Evolutionary conservation across 2,113 vertebrate genomes (phyloP), one percentile per base, ranked within the genome.

Genomic region (Boleophthalmus pectinirostris): DNA sequence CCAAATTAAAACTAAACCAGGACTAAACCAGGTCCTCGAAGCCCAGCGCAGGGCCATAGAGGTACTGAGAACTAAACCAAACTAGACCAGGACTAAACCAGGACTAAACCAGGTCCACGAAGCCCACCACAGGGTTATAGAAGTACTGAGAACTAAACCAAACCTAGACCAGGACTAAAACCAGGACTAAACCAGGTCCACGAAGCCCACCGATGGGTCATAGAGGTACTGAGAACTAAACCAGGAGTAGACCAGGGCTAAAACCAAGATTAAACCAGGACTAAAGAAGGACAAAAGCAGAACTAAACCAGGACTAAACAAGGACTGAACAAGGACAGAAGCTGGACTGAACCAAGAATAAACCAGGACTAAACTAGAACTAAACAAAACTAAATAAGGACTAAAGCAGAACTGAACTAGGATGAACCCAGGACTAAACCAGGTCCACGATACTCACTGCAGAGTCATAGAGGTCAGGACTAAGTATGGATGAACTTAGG

Each of bases 11-110:
- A 57, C 54, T 24, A 11, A 57, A 23, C n/a, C n/a, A 24, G 21
- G 54, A 23, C 54, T 23, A 21, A 23, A 23, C 11, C 21, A n/a
- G 51, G 51, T n/a, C 51, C 8, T 96, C 0, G 95, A 97, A 79
- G 95, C 95, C 0, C 95, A 95, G 21, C 91, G 91, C 58, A 93
- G 92, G 81, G 87, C 98, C 68, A 94, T 93, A 0, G 96, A 98
- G 56, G 97, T 98, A 91, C 9, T 14, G 14, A 51, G 21, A n/a
- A 23, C 54, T 56, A 21, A 23, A 23, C 54, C 8, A 21, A 21
- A 57, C 54, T 24, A 12, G 24, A 24, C 21, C 21, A 24, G 12
- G 21, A 24, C 54, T 24, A 23, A 13, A 24, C 12, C 23, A 56
- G 21, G 53, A 56, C 8, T 23, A 23, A 21, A 23, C 10, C n/a